Base-by-base conservation (phyloP, 1,140 invertebrate species). In the Heterodera schachtii region DNA sequence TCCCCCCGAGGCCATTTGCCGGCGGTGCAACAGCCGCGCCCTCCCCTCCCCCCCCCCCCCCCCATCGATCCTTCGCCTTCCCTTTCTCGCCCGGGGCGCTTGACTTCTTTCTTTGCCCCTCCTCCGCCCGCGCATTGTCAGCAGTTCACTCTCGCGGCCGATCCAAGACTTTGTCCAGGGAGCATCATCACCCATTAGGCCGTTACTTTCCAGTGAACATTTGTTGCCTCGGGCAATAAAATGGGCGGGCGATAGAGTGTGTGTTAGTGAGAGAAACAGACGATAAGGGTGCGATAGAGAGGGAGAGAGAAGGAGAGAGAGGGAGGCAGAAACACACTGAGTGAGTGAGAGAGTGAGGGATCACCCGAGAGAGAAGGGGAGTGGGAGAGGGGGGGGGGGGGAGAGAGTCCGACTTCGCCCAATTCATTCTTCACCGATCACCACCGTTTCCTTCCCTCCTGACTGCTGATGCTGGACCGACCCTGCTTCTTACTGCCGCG, bases 11-110 rank as follows among this genome's bases (percentile, higher is more conserved):
- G 44, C 31, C 44, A 71, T 43, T 71, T n/a, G 69, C 31, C 19
- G 69, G 19, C n/a, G 31, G 69, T 11, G 69, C 31, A 71, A 71
- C 69, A 71, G 69, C 69, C 69, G 69, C 69, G 69, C 69, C 69
- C 69, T 71, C n/a, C n/a, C n/a, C n/a, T n/a, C n/a, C n/a, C n/a
- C n/a, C n/a, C n/a, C n/a, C n/a, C n/a, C n/a, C n/a, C n/a, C n/a
- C 69, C 69, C 44, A 41, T 46, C 69, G 21, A 60, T 4, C 57
- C 69, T 71, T 71, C 31, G 44, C 69, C 31, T n/a, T 71, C 69
- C 69, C 19, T 49, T 49, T 69, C 69, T 41, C 69, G 13, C 69
- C 8, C 69, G 31, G 19, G 31, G 69, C 69, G 44, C 44, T 46
- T 46, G 69, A 71, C 44, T 46, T 31, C 69, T n/a, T n/a, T n/a